Evolutionary conservation across 2,113 vertebrate genomes (phyloP).

Genomic region (Taxidea taxus): DNA sequence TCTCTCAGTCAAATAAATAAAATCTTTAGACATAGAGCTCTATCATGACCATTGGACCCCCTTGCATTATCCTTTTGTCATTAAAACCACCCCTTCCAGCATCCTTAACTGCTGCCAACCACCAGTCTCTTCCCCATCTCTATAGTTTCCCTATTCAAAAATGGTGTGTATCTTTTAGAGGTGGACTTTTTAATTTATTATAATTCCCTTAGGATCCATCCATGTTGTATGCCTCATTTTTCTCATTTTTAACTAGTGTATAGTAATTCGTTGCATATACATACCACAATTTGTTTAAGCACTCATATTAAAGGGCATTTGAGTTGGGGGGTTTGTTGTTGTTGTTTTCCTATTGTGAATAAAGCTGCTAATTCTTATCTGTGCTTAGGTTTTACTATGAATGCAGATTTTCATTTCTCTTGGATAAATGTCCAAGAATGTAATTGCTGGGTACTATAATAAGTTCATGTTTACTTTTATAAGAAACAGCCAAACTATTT

Average conservation of each 20-base stretch:
- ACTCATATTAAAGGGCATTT: background rate
- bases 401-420: background rate
- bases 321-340: background rate
- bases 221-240: background rate
- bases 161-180: background rate
- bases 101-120: background rate
- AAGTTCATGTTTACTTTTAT: background rate
- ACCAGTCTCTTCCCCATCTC: background rate
- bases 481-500: background rate
- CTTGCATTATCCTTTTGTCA: background rate
- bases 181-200: background rate
- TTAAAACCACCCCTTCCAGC: too few species aligned
- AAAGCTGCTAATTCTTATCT: background rate
- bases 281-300: background rate
- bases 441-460: background rate
- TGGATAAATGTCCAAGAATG: background rate
- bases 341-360: background rate
- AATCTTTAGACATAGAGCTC: background rate
- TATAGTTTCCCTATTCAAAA: background rate
- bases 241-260: background rate
- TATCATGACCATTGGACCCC: background rate
- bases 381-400: background rate
- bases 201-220: background rate
- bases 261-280: background rate
- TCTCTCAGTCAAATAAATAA: background rate